Evolutionary conservation across 2,797 vertebrate species (phyloP).

Genomic region (Peromyscus nudipes): DNA sequence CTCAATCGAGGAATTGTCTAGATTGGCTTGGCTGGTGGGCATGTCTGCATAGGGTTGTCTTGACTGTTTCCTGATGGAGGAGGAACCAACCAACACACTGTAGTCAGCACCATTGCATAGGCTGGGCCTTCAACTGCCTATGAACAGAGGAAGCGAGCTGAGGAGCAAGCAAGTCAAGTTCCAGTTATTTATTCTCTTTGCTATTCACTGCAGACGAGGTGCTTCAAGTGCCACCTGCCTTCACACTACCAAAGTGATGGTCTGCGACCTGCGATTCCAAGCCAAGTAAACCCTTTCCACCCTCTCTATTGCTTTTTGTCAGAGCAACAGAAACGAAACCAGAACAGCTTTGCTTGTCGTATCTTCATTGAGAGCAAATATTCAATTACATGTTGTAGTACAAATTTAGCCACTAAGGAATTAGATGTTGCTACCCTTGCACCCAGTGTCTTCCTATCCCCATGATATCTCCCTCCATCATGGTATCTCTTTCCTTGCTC

Average conservation of each 20-base stretch:
- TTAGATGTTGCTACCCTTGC: background rate
- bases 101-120: too few relatives aligned
- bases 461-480: too few relatives aligned
- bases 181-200: background rate
- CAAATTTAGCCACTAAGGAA: background rate
- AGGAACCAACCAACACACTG: too few relatives aligned
- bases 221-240: background rate
- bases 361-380: background rate
- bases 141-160: background rate
- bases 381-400: background rate
- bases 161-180: background rate
- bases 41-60: background rate
- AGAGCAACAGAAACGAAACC: background rate
- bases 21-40: background rate
- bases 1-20: background rate
- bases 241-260: background rate
- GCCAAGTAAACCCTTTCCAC: background rate
- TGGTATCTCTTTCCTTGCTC: too few relatives aligned
- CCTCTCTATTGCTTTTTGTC: background rate
- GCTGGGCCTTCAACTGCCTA: background rate
- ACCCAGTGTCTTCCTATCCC: too few relatives aligned
- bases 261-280: background rate
- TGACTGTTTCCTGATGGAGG: background rate
- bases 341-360: background rate
- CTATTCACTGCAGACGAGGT: background rate